Evolutionary conservation across 2,797 vertebrate species (phyloP).

Genomic region (Sebastes kiyomatsui): DNA sequence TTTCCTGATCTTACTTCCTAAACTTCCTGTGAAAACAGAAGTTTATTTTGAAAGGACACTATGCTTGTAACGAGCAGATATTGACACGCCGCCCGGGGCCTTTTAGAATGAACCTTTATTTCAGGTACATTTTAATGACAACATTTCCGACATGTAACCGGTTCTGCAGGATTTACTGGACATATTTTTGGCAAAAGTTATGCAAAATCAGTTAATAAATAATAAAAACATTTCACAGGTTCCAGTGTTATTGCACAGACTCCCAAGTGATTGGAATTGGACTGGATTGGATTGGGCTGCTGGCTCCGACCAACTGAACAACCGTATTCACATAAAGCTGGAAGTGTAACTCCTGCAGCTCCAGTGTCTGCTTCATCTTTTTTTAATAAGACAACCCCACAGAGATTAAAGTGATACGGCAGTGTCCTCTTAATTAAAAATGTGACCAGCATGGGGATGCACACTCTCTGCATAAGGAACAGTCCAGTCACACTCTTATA

Average conservation of each 20-base stretch:
- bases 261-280: too few relatives aligned
- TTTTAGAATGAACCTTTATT: too few relatives aligned
- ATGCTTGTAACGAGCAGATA: too few relatives aligned
- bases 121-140: not conserved
- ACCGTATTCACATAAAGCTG: not conserved
- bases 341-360: not conserved
- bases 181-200: too few relatives aligned
- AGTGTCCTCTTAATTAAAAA: not conserved
- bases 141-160: accelerated
- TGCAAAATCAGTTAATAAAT: too few relatives aligned
- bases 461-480: not conserved
- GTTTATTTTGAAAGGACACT: too few relatives aligned
- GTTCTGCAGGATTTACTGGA: too few relatives aligned
- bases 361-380: not conserved
- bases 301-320: not conserved
- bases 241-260: not conserved
- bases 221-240: not conserved
- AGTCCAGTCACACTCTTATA: not conserved
- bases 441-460: not conserved
- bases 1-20: accelerated
- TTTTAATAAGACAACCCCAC: not conserved
- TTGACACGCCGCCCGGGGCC: too few relatives aligned
- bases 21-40: too few relatives aligned
- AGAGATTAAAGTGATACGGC: not conserved
- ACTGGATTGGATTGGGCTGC: not conserved